These are phyloP conservation scores for Agrilus biguttatus DNA, from an alignment of 2,888 invertebrate species.

Conservation along the genomic window DNA sequence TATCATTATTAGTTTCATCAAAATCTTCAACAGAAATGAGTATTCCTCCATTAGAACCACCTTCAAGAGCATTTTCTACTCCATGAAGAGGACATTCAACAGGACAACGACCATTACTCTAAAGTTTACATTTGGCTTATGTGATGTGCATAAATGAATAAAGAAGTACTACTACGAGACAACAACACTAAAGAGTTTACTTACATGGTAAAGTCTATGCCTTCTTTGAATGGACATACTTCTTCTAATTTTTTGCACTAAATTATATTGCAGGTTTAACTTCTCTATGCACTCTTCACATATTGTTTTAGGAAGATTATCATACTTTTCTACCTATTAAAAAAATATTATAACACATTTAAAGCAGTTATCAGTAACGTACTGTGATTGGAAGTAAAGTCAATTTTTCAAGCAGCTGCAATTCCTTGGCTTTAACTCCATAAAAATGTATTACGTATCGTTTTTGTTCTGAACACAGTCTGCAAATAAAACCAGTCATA, in stretches of 20 bases:
- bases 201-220: conserved; percentile 25
- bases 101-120: conserved; percentile 25
- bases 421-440: conserved; percentile 61
- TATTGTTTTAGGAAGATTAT: conserved; percentile 52
- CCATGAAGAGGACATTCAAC: conserved; percentile 24
- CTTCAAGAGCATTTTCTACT: conserved; percentile 9
- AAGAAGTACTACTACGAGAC: not conserved
- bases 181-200: conserved; percentile 6
- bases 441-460: conserved; percentile 71
- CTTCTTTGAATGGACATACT: conserved; percentile 22
- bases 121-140: conserved; percentile 7
- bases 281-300: conserved; percentile 41
- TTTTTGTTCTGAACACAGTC: conserved; percentile 76
- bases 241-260: conserved; percentile 34
- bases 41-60: not conserved
- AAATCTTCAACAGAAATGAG: conserved; percentile 1
- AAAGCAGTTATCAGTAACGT: conserved; percentile 20
- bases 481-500: conserved; percentile 71
- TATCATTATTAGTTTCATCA: conserved; percentile 1
- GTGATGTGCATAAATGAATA: not conserved
- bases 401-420: conserved; percentile 65
- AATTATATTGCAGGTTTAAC: conserved; percentile 36
- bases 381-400: conserved; percentile 70
- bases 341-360: conserved; percentile 3
- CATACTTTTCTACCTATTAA: conserved; percentile 27